Evolutionary conservation across 2,113 vertebrate genomes (phyloP), one percentile per base, ranked within the genome.

Genomic region (Bujurquina vittata): DNA sequence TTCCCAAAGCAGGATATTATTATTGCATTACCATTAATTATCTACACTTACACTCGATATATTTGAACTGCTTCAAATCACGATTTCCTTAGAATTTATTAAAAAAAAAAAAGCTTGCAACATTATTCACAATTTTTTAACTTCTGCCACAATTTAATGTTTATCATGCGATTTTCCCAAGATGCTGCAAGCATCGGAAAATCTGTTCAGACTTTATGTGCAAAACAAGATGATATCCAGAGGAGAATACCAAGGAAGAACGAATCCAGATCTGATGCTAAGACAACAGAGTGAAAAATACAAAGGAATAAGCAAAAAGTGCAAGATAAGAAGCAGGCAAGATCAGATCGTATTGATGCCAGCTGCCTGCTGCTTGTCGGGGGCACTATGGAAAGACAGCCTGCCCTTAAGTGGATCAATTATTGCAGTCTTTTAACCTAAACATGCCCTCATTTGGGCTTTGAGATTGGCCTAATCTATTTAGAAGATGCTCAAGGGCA

Each of bases 371-470:
- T 84, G 61, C 80, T 84, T 79, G 73, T 80, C 43, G 78, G 37
- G 7, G 46, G 69, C 75, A 78, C 59, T 10, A 3, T 33, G 84
- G 81, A 84, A 87, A 83, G 60, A 79, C 55, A 46, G 65, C 54
- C 72, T 76, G 69, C 63, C 55, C 52, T 67, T 60, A 85, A 87
- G 43, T 85, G 80, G 81, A 91, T 91, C 81, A 81, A 61, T 90
- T 86, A 88, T 85, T 82, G 43, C 49, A 52, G 56, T 81, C 26
- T 85, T 92, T 87, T 83, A 84, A 77, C 84, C 63, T 79, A 87
- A 89, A 86, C 78, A 73, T 87, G 33, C 62, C 55, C 85, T 78
- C 72, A 29, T 78, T 80, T 75, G 73, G 57, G 74, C 29, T 46
- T 54, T 22, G 2, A 75, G 60, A 74, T 86, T 79, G 31, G 40